Percentiles rank a stretch among this genome's conserved stretches.
Conservation (phyloP, 2,888 invertebrate species). For the Phaedon cochleariae region DNA sequence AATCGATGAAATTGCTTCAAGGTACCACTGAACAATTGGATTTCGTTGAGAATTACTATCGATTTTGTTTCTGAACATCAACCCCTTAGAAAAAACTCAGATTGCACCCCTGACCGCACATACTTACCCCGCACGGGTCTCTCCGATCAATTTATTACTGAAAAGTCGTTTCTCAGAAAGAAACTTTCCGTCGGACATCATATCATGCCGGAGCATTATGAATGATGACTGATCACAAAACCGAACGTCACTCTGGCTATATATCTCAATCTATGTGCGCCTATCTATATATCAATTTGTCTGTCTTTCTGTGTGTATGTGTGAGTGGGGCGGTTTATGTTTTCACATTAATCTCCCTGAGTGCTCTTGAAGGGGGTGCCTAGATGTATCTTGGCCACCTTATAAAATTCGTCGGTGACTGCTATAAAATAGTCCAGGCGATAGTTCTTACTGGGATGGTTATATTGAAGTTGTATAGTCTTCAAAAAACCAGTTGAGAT, state of each 20-base stretch:
- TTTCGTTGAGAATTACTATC: no score
- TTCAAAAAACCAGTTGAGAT: no score
- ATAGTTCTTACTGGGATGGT: no score
- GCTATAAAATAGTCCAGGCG: no score
- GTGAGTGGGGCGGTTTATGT: conserved; percentile 48
- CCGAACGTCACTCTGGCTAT: conserved; percentile 52
- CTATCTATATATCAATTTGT: conserved; percentile 61
- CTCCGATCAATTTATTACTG: conserved; percentile 41
- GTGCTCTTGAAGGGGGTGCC: conserved; percentile 46
- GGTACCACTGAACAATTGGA: no score
- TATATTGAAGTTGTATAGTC: no score
- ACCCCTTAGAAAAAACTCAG: no score
- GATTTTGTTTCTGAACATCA: no score
- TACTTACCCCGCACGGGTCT: background rate
- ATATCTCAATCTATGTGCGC: conserved; percentile 59
- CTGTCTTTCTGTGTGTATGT: conserved; percentile 51
- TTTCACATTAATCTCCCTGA: conserved; percentile 58
- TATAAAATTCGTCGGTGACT: no score
- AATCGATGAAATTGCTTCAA: no score
- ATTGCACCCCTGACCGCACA: no score
- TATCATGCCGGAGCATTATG: conserved; percentile 50
- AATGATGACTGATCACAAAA: conserved; percentile 56
- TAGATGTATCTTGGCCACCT: conserved; percentile 3
- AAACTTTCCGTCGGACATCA: conserved; percentile 47
- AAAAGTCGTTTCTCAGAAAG: conserved; percentile 46